Evolutionary conservation across 2,113 vertebrate species (phyloP).

Genomic region (Budorcas taxicolor): DNA sequence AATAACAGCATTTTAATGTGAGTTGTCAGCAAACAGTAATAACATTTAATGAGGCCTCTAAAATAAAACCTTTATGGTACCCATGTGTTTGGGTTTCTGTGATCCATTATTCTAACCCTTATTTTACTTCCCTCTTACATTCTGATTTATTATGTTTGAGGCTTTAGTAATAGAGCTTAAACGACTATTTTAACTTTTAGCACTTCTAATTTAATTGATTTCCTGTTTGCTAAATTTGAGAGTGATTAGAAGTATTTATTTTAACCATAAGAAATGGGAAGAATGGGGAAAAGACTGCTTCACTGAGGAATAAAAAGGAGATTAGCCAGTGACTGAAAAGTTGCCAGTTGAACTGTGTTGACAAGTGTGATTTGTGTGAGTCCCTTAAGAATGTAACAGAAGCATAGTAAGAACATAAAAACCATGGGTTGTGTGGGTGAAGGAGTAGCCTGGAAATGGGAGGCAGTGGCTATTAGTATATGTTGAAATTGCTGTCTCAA

Average conservation of each 20-base stretch:
- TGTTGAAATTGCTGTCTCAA: not conserved
- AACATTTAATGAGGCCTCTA: conserved; percentile 41
- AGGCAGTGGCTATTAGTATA: not conserved
- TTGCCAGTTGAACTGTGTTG: conserved; percentile 1
- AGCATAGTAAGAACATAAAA: not conserved
- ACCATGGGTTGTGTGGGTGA: not conserved
- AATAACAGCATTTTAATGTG: conserved; percentile 1
- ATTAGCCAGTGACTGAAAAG: not conserved
- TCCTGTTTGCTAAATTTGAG: not conserved
- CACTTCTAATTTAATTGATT: not conserved
- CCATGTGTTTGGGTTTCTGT: conserved; percentile 27
- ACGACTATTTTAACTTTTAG: not conserved
- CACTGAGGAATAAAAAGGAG: not conserved
- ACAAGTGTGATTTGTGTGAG: conserved; percentile 19
- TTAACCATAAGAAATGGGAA: not conserved
- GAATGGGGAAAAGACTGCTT: not conserved
- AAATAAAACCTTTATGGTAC: conserved; percentile 35
- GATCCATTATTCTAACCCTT: conserved; percentile 11
- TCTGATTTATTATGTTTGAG: conserved; percentile 29
- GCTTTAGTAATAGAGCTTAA: not conserved
- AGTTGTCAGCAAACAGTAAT: conserved; percentile 52
- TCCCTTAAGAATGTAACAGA: not conserved
- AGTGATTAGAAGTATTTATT: not conserved
- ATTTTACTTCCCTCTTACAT: not conserved
- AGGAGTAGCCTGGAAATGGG: not conserved